phyloP scores from a whole-genome alignment of 2,888 invertebrate species.

The Dryocosmus kuriphilus region DNA sequence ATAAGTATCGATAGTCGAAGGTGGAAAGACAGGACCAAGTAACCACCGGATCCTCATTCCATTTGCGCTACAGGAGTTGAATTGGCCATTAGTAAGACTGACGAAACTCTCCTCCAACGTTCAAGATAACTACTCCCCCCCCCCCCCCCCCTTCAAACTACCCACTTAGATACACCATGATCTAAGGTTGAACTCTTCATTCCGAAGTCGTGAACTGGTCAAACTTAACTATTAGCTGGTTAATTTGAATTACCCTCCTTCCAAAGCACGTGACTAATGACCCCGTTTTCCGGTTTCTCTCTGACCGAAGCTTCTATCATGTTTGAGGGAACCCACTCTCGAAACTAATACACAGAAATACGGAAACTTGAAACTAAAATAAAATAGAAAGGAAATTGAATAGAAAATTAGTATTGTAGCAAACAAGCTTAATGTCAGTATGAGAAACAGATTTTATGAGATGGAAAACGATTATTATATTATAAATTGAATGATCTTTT shows the following conservation, averaged over 20 bases:
- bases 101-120: slow-evolving; percentile 30
- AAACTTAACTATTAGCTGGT: slow-evolving; percentile 50
- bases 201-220: slow-evolving; percentile 28
- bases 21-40: slow-evolving; percentile 13
- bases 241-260: slow-evolving; percentile 46
- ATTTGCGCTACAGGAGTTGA: slow-evolving; percentile 23
- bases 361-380: background rate
- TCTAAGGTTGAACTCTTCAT: slow-evolving; percentile 25
- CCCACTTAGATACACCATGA: slow-evolving; percentile 33
- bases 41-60: slow-evolving; percentile 14
- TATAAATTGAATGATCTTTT: too few relatives aligned
- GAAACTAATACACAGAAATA: background rate
- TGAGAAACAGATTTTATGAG: too few relatives aligned
- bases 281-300: slow-evolving; percentile 8
- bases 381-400: background rate
- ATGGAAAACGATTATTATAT: too few relatives aligned
- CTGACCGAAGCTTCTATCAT: background rate
- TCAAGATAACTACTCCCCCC: slow-evolving; percentile 33
- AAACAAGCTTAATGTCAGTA: background rate
- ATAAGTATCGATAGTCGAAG: slow-evolving; percentile 18
- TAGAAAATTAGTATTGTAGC: background rate
- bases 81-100: slow-evolving; percentile 40
- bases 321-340: background rate
- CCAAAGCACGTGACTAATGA: slow-evolving; percentile 23
- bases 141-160: slow-evolving; percentile 18